Evolutionary conservation across 2,113 vertebrate genomes (phyloP).

Genomic region (Hemicordylus capensis): DNA sequence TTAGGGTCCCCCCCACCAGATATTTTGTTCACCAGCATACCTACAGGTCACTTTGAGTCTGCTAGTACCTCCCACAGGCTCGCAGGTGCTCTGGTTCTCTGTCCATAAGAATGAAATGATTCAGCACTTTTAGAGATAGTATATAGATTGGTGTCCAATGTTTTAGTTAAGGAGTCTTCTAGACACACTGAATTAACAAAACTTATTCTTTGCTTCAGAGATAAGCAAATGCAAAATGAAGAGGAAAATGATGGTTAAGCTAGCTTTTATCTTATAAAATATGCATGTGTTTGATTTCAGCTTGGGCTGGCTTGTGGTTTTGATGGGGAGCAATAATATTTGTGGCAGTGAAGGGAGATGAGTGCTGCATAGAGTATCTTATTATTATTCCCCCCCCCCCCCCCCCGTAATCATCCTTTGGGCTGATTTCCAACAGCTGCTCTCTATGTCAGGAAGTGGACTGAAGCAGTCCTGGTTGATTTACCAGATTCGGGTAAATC

Average conservation of each 20-base stretch:
- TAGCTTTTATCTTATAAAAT: background rate
- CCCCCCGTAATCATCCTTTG: background rate
- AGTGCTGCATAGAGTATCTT: background rate
- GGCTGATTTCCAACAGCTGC: background rate
- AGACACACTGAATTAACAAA: background rate
- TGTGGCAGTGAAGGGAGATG: background rate
- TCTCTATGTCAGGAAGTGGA: background rate
- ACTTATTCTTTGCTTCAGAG: background rate
- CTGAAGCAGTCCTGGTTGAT: background rate
- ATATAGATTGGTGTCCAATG: too few relatives aligned
- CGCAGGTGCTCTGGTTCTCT: too few relatives aligned
- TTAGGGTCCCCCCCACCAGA: too few relatives aligned
- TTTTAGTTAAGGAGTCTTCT: background rate
- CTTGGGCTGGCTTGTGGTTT: background rate
- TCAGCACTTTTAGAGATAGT: too few relatives aligned
- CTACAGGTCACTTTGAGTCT: too few relatives aligned
- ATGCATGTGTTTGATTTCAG: background rate
- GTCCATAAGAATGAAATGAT: too few relatives aligned
- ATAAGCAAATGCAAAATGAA: background rate
- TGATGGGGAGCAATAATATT: background rate
- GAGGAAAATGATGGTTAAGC: background rate
- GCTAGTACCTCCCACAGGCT: too few relatives aligned
- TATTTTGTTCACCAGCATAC: too few relatives aligned
- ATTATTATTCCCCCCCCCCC: too few relatives aligned
- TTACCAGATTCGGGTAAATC: background rate